Conservation (phyloP, 92 coral and sea anemone species). For the Parazoanthus swiftii region DNA sequence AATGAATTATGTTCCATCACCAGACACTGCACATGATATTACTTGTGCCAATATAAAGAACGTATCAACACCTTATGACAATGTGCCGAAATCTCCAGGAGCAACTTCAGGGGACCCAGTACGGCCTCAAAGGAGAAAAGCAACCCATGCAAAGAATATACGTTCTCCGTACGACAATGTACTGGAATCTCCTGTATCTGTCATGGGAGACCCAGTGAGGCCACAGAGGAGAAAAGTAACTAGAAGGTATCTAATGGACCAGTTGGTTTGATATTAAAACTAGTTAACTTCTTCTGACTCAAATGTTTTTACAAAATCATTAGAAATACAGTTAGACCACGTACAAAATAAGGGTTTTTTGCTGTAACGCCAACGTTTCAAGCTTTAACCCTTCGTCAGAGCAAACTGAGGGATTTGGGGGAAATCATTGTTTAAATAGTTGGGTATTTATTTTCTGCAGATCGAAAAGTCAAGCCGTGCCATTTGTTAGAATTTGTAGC, state of each 20-base stretch:
- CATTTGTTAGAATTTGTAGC: too few relatives aligned
- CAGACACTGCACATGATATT: conserved; percentile 25
- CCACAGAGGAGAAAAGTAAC: conserved; percentile 56
- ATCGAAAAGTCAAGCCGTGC: too few relatives aligned
- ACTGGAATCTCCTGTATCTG: conserved; percentile 51
- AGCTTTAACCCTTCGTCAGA: too few relatives aligned
- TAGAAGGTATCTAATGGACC: conserved; percentile 54
- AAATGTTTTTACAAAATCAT: neutral
- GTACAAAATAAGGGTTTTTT: too few relatives aligned
- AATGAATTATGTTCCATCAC: conserved; percentile 82
- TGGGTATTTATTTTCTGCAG: too few relatives aligned
- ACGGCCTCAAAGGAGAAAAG: conserved; percentile 24
- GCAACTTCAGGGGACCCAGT: conserved; percentile 18
- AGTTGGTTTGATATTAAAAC: neutral
- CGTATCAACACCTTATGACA: conserved; percentile 35
- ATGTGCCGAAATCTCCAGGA: conserved; percentile 54
- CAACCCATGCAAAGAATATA: conserved; percentile 28
- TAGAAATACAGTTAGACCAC: too few relatives aligned
- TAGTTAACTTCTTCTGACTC: too few relatives aligned
- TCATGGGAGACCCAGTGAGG: conserved; percentile 11
- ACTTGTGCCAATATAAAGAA: neutral
- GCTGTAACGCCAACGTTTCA: too few relatives aligned
- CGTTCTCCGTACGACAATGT: conserved; percentile 36
- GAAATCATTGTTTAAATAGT: too few relatives aligned
- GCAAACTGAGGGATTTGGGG: too few relatives aligned